A percentile compares a stretch with the other conserved stretches of the same genome.
Evolutionary conservation across 1,140 invertebrate species (phyloP).

Genomic region (Meloidogyne hapla): DNA sequence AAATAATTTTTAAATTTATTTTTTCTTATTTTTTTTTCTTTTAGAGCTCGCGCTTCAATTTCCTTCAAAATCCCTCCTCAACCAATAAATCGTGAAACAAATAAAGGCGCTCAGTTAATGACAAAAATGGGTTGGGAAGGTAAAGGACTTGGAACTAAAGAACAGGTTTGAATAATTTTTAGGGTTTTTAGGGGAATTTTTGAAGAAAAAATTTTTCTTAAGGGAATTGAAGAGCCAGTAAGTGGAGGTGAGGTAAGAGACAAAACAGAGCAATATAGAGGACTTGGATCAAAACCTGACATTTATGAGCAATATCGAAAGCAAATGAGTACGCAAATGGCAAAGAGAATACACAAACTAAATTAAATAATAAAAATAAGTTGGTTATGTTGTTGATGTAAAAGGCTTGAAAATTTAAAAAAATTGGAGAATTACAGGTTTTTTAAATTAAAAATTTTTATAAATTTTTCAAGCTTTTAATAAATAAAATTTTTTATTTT

Average conservation of each 20-base stretch:
- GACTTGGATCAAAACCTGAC: constrained; percentile 42
- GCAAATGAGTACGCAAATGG: constrained; percentile 37
- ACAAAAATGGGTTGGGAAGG: constrained; percentile 52
- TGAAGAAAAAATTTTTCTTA: neutral
- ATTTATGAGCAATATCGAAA: constrained; percentile 45
- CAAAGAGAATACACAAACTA: neutral
- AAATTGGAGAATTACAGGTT: too few species aligned
- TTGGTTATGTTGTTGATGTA: too few species aligned
- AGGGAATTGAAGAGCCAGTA: constrained; percentile 45
- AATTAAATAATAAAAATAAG: too few species aligned
- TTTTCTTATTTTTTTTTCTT: neutral
- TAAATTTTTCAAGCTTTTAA: too few species aligned
- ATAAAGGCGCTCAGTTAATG: constrained; percentile 48
- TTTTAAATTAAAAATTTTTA: too few species aligned
- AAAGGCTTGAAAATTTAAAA: too few species aligned
- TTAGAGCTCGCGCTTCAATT: constrained; percentile 9
- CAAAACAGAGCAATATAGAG: constrained; percentile 33
- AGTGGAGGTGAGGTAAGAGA: constrained; percentile 37
- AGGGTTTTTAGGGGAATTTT: neutral
- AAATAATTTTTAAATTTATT: neutral
- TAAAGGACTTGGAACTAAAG: constrained; percentile 43
- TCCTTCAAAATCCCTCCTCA: constrained; percentile 39
- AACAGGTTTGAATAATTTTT: constrained; percentile 40
- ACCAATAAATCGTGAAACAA: constrained; percentile 42
- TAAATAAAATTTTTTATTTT: too few species aligned